These are phyloP conservation scores for Chiloscyllium punctatum DNA, from an alignment of 2,797 vertebrate genomes.

Conservation along the genomic window DNA sequence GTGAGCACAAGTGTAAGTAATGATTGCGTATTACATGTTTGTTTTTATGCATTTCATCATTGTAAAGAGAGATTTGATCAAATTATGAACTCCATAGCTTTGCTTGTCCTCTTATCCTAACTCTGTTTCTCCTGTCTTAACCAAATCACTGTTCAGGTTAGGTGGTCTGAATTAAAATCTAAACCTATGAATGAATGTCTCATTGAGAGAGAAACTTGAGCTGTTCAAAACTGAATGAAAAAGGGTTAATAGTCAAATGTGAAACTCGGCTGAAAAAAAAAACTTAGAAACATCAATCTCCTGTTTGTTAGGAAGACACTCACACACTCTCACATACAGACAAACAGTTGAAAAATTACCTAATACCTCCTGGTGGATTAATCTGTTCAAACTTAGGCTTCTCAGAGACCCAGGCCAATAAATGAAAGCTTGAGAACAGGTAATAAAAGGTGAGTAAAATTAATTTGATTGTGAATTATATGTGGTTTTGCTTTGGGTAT, in stretches of 20 bases:
- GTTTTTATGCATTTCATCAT: neutral
- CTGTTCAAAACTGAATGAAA: neutral
- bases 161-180: neutral
- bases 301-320: neutral
- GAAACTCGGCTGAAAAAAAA: neutral
- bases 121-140: neutral
- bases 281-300: neutral
- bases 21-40: neutral
- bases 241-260: neutral
- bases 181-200: neutral
- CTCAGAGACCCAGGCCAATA: neutral
- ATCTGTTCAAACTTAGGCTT: neutral
- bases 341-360: neutral
- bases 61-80: neutral
- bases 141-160: neutral
- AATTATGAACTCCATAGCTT: neutral
- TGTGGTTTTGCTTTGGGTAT: neutral
- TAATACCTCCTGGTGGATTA: neutral
- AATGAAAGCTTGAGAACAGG: neutral
- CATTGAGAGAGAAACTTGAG: neutral
- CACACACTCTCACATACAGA: too few species aligned
- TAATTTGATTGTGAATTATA: neutral
- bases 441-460: neutral
- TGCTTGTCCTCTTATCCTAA: neutral
- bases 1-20: neutral